phyloP scores from a whole-genome alignment of 2,888 invertebrate genomes.

The Diaperis boleti region DNA sequence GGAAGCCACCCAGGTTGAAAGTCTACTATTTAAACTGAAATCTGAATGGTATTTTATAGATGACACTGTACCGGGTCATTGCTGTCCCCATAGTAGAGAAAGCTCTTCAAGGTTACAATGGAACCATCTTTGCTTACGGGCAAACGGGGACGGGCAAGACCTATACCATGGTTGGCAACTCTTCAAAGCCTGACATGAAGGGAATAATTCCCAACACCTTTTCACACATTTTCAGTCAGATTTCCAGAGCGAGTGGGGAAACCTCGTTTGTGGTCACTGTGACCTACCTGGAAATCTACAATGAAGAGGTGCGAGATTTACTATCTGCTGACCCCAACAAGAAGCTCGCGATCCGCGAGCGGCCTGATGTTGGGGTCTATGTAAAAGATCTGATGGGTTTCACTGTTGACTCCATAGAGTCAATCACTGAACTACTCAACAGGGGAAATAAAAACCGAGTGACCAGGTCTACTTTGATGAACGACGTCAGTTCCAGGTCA shows the following conservation, averaged over 20 bases:
- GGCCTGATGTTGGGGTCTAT: constrained; percentile 97
- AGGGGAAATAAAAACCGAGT: constrained; percentile 95
- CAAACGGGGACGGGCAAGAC: constrained; percentile 99
- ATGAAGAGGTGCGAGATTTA: constrained; percentile 97
- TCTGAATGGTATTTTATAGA: constrained; percentile 66
- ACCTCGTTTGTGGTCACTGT: constrained; percentile 90
- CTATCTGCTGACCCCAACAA: constrained; percentile 86
- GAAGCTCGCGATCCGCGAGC: constrained; percentile 92
- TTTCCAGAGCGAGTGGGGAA: constrained; percentile 88
- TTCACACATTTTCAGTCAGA: constrained; percentile 98
- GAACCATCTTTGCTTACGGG: constrained; percentile 90
- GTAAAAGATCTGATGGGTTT: constrained; percentile 97
- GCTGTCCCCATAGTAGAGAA: constrained; percentile 97
- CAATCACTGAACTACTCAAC: constrained; percentile 70
- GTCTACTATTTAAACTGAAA: no score
- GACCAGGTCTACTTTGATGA: constrained; percentile 96
- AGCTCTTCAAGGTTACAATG: constrained; percentile 97
- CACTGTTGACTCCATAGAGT: constrained; percentile 83
- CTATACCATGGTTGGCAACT: constrained; percentile 96
- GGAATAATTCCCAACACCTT: constrained; percentile 99
- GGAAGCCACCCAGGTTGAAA: constrained; percentile 85
- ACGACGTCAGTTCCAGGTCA: constrained; percentile 94
- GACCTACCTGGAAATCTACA: constrained; percentile 98
- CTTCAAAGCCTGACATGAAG: constrained; percentile 86
- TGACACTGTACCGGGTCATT: constrained; percentile 96